A percentile compares a stretch with the other conserved stretches of the same genome.
Evolutionary conservation across 1,140 invertebrate species (phyloP).

Genomic region (Drosophila bifasciata): DNA sequence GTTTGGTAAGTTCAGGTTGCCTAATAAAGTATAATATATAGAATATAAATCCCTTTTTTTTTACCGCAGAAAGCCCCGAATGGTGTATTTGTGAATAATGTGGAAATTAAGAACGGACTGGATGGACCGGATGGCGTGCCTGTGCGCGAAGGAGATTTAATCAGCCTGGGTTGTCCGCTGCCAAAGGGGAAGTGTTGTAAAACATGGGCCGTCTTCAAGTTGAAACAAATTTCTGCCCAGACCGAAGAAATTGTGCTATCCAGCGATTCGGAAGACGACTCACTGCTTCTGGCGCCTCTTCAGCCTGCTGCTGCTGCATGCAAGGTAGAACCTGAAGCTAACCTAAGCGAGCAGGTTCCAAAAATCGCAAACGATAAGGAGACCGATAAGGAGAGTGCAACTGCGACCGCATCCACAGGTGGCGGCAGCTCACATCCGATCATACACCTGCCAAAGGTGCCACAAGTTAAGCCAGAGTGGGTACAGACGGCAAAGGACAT

Average conservation of each 20-base stretch:
- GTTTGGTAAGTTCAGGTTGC: constrained; percentile 35
- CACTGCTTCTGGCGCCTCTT: background rate
- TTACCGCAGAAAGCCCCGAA: constrained; percentile 41
- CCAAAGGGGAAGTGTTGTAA: constrained; percentile 19
- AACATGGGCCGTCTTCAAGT: no score
- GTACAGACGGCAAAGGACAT: constrained; percentile 50
- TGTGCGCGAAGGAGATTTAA: constrained; percentile 21
- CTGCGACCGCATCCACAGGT: background rate
- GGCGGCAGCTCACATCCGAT: no score
- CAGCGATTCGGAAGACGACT: constrained; percentile 14
- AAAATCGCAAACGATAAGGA: background rate
- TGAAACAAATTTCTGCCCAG: no score
- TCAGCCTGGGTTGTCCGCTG: constrained; percentile 37
- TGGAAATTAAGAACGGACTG: background rate
- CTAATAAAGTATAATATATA: no score
- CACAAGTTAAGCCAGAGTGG: constrained; percentile 55
- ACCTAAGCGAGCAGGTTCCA: background rate
- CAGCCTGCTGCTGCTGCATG: no score
- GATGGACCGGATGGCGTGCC: background rate
- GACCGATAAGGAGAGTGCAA: background rate
- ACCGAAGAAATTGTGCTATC: no score
- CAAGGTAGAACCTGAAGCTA: background rate
- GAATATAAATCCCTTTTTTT: background rate
- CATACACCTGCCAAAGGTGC: constrained; percentile 63
- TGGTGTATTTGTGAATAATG: constrained; percentile 51